These are phyloP conservation scores for Euura lappo DNA, from an alignment of 1,140 invertebrate genomes.

Conservation along the genomic window DNA sequence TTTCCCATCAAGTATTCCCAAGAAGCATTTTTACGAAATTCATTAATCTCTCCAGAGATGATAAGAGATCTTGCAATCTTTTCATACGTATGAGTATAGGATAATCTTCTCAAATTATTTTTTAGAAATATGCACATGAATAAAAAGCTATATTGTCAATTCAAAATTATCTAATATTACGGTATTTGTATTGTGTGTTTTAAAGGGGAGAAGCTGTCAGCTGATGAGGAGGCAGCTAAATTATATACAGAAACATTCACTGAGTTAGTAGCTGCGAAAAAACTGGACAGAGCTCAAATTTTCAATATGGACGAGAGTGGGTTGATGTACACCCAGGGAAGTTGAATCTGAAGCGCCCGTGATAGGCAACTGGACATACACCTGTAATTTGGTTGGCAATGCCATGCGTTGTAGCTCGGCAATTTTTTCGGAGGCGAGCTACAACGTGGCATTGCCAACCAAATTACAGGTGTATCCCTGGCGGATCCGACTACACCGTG, in stretches of 20 bases:
- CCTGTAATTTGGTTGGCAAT: too few species aligned
- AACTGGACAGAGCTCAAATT: constrained; percentile 17
- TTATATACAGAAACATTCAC: constrained; percentile 13
- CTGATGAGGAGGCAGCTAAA: constrained; percentile 17
- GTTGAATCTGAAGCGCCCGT: too few species aligned
- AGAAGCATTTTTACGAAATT: neutral
- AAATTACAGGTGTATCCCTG: too few species aligned
- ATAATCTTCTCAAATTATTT: neutral
- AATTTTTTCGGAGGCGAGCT: too few species aligned
- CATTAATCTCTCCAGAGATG: neutral
- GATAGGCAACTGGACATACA: too few species aligned
- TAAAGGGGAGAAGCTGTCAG: too few species aligned
- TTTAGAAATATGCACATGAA: neutral
- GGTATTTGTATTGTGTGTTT: neutral
- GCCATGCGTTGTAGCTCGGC: too few species aligned
- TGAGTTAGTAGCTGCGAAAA: constrained; percentile 17
- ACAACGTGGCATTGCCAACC: too few species aligned
- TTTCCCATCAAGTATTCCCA: neutral
- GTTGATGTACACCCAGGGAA: too few species aligned
- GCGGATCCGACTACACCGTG: too few species aligned
- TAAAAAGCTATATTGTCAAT: neutral
- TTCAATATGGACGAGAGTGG: too few species aligned
- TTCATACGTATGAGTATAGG: neutral
- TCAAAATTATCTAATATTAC: neutral
- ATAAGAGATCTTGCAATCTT: neutral